Percentiles rank a stretch among this genome's conserved stretches.
Evolutionary conservation across 2,797 vertebrate species (phyloP).

Genomic region (Karalla daura): DNA sequence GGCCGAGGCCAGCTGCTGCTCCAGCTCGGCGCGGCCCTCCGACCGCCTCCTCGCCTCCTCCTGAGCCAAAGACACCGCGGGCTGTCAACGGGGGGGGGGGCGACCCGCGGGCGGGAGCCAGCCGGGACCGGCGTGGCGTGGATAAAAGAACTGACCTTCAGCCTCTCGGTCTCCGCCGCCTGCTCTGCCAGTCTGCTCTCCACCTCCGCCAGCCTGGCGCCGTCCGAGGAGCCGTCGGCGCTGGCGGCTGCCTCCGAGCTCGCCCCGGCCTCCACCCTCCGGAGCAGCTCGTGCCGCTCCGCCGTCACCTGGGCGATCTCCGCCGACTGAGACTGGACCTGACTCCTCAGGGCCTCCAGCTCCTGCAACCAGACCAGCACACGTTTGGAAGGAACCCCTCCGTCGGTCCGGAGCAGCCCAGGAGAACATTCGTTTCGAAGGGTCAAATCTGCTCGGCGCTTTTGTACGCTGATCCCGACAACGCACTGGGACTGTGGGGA

Average conservation of each 20-base stretch:
- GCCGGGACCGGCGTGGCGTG: too few relatives aligned
- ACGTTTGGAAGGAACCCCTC: not conserved
- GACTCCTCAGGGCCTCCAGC: constrained; percentile 85
- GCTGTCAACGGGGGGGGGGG: too few relatives aligned
- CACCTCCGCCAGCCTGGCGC: constrained; percentile 74
- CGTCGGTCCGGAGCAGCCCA: too few relatives aligned
- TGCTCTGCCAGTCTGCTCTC: constrained; percentile 84
- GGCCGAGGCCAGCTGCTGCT: constrained; percentile 89
- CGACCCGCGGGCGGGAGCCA: too few relatives aligned
- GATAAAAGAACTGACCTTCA: constrained; percentile 90
- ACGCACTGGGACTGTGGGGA: not conserved
- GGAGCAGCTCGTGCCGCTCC: constrained; percentile 88
- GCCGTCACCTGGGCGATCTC: constrained; percentile 89
- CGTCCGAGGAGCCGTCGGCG: constrained; percentile 53
- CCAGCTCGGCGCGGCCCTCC: constrained; percentile 83
- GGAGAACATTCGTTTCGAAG: too few relatives aligned
- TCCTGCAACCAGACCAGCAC: constrained; percentile 81
- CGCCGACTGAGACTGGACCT: constrained; percentile 83
- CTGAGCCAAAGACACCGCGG: constrained; percentile 66
- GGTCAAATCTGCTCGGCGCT: too few relatives aligned
- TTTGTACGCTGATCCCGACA: too few relatives aligned
- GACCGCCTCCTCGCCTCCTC: constrained; percentile 82
- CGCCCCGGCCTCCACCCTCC: constrained; percentile 82
- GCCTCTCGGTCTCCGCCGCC: constrained; percentile 83
- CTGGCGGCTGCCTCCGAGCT: constrained; percentile 49